Percentiles rank a stretch among this genome's conserved stretches.
These are phyloP conservation scores for Leuctra nigra DNA, from an alignment of 2,888 invertebrate species.

Conservation along the genomic window DNA sequence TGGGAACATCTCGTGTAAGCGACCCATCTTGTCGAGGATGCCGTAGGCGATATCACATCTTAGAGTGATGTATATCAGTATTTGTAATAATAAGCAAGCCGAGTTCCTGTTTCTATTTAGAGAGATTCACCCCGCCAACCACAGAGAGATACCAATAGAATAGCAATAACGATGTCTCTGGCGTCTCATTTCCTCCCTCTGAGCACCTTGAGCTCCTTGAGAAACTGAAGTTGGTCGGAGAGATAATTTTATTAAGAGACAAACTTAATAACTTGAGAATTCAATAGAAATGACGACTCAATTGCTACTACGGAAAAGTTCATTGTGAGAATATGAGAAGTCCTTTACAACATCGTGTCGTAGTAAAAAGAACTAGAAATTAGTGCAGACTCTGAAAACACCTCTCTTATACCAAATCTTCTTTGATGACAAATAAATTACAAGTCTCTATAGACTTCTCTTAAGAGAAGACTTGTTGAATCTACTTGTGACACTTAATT, in stretches of 20 bases:
- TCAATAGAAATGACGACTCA: slow-evolving; percentile 6
- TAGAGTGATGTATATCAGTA: not conserved
- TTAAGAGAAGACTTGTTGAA: no score
- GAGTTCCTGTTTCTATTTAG: slow-evolving; percentile 10
- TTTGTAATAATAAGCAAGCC: slow-evolving; percentile 1
- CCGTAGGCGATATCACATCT: not conserved
- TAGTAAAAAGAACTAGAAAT: no score
- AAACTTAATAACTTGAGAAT: slow-evolving; percentile 8
- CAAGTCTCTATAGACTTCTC: no score
- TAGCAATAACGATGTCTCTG: not conserved
- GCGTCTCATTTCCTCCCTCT: not conserved
- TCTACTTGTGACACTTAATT: no score
- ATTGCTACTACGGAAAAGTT: slow-evolving; percentile 9
- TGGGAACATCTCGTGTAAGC: not conserved
- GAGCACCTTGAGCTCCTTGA: not conserved
- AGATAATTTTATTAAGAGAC: slow-evolving; percentile 13
- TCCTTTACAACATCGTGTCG: no score
- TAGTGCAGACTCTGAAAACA: no score
- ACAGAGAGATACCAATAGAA: not conserved
- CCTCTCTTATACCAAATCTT: no score
- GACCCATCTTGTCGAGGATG: not conserved
- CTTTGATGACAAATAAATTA: no score
- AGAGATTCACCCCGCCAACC: not conserved
- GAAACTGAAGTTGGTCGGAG: not conserved
- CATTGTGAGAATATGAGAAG: not conserved